Percentiles rank a stretch among this genome's conserved stretches.
phyloP scores from a whole-genome alignment of 2,113 vertebrate genomes.

The Acinonyx jubatus region DNA sequence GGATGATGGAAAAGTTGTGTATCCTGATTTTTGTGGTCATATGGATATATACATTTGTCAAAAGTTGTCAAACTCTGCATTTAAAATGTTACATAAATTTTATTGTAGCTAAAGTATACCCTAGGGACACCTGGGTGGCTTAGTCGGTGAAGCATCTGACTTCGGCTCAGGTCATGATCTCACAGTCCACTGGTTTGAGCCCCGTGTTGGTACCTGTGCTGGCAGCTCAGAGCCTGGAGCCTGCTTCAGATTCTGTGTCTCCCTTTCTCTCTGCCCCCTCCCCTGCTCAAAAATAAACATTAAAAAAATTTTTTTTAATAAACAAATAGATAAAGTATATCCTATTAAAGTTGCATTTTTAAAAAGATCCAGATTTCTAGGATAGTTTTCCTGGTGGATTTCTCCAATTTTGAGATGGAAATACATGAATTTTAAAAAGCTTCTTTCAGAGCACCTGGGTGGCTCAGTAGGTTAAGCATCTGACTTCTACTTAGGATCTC shows the following conservation, averaged over 20 bases:
- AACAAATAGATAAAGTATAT: too few species aligned
- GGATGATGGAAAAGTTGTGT: background rate
- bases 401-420: constrained; percentile 1
- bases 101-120: background rate
- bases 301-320: too few species aligned
- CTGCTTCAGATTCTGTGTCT: too few species aligned
- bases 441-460: background rate
- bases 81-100: constrained; percentile 9
- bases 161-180: too few species aligned
- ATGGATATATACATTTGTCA: background rate
- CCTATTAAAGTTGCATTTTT: background rate
- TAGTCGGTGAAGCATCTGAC: too few species aligned
- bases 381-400: background rate
- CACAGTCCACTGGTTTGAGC: too few species aligned
- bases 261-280: too few species aligned
- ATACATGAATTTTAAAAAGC: background rate
- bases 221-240: too few species aligned
- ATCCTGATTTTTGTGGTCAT: background rate
- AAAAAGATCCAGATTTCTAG: background rate
- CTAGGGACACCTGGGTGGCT: background rate
- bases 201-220: too few species aligned
- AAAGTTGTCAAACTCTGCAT: background rate
- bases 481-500: too few species aligned
- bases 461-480: too few species aligned
- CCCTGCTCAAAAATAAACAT: too few species aligned